Base-by-base conservation (phyloP, 2,113 vertebrate genomes). In the Hemicordylus capensis region DNA sequence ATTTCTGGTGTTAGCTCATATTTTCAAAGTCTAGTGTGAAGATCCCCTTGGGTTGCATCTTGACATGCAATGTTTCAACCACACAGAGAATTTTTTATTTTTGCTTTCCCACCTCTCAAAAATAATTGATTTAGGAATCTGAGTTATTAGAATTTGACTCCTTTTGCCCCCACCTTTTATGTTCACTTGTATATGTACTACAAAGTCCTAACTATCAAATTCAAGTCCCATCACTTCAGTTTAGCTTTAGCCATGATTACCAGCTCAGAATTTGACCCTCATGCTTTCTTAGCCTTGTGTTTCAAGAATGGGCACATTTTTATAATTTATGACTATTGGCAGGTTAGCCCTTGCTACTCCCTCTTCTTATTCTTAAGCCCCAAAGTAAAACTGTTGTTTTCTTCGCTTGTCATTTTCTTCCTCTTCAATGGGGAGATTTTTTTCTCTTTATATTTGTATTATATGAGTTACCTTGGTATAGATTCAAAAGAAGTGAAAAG, bases 81-180 rank as follows among this genome's bases (percentile, higher is more conserved):
- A 54, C 14, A 85, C n/a, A 88, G 44, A 48, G 5, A 88, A 81
- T 87, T 82, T 80, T 89, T 86, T 85, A 61, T 59, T 74, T 83
- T 66, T 76, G 24, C 76, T 77, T 77, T 91, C 24, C 56, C 83
- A 5, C 7, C 26, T 76, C 31, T 80, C 59, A 83, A 87, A 83
- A 85, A 61, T 2, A 26, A 8, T 76, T 56, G 19, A 46, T 70
- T 59, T 79, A 26, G 37, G 20, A 69, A 7, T 69, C 31, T 59
- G 37, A 24, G 15, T 59, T 70, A 48, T 26, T 42, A 37, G 14
- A 79, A n/a, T 61, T 85, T 9, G 28, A 58, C 48, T 58, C 19
- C 0, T 73, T 80, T 63, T 90, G 2, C 5, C 24, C 83, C 54
- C 34, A 34, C 37, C 12, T 67, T 58, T 67, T 44, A 76, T 46